Conservation (phyloP, 2,113 vertebrate species). For the Leiothrix lutea region DNA sequence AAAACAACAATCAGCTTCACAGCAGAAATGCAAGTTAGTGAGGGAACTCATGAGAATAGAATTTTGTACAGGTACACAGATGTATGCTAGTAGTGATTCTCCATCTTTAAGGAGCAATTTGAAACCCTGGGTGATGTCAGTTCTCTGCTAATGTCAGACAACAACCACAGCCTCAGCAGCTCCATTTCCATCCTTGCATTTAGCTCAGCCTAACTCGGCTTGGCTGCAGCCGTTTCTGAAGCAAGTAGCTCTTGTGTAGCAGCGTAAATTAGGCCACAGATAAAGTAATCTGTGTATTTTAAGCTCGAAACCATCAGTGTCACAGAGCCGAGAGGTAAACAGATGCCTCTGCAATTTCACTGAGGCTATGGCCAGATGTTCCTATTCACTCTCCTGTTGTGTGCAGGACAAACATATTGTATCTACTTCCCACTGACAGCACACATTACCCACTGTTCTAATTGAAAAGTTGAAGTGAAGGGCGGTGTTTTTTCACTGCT, state of each 20-base stretch:
- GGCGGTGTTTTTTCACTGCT: conserved; percentile 69
- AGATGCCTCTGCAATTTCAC: conserved; percentile 84
- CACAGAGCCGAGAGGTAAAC: conserved; percentile 86
- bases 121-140: not conserved
- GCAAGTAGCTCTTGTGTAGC: conserved; percentile 68
- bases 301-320: conserved; percentile 88
- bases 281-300: conserved; percentile 78
- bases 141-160: not conserved
- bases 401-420: conserved; percentile 81
- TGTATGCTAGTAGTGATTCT: not conserved
- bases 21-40: not conserved
- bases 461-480: conserved; percentile 75
- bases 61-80: not conserved
- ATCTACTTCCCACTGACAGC: conserved; percentile 79
- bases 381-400: conserved; percentile 71
- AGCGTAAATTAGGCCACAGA: conserved; percentile 87
- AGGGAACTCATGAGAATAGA: not conserved
- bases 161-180: not conserved
- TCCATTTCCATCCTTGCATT: conserved; percentile 15
- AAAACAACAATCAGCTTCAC: not conserved
- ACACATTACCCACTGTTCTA: conserved; percentile 77
- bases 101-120: conserved; percentile 19
- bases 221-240: conserved; percentile 61
- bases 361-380: conserved; percentile 84
- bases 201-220: conserved; percentile 29